phyloP scores from a whole-genome alignment of 2,888 invertebrate genomes.

The Gastrophysa polygoni region DNA sequence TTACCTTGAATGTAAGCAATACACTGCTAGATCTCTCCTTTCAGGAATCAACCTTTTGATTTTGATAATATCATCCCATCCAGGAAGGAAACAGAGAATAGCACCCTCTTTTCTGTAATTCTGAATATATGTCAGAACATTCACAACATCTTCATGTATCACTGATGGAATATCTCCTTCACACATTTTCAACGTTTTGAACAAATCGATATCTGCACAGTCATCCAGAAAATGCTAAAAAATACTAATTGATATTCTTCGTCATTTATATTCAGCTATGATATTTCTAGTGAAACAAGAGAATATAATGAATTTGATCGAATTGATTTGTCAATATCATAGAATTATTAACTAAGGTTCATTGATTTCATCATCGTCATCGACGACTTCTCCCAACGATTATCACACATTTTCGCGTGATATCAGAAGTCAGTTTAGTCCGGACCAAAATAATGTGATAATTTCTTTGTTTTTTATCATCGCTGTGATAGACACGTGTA shows the following conservation, averaged over 20 bases:
- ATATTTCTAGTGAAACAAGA: no score
- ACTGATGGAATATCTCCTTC: conserved; percentile 56
- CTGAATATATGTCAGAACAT: conserved; percentile 64
- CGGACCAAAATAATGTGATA: no score
- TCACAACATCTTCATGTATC: conserved; percentile 60
- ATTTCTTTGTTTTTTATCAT: no score
- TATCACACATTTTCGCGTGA: no score
- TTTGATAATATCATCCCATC: conserved; percentile 72
- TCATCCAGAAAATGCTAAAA: conserved; percentile 62
- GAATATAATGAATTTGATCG: no score
- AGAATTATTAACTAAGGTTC: no score
- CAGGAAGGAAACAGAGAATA: conserved; percentile 76
- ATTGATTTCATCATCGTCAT: no score
- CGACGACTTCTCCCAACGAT: no score
- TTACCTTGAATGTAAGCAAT: conserved; percentile 43
- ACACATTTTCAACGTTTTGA: conserved; percentile 53
- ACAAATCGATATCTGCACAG: conserved; percentile 49
- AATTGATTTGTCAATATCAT: no score
- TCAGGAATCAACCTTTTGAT: conserved; percentile 56
- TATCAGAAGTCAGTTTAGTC: no score
- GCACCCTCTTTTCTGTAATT: conserved; percentile 66
- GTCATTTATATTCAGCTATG: no score
- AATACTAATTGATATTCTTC: neutral
- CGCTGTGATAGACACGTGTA: no score
- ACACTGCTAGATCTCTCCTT: conserved; percentile 38